Base-by-base conservation (phyloP, 92 coral and sea anemone species). In the Epizoanthus scotinus region DNA sequence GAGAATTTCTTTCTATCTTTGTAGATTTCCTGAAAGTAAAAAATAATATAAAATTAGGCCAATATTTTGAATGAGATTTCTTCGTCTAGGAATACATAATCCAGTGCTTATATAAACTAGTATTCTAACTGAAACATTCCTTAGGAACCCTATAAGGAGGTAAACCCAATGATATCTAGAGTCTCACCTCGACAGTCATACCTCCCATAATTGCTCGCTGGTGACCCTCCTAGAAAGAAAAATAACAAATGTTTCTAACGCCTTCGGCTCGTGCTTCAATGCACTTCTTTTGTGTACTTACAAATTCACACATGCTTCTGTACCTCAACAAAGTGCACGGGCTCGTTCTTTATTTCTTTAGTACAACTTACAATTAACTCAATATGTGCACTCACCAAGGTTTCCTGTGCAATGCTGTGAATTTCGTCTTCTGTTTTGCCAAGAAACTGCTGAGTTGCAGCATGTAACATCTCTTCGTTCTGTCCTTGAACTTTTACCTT, bases 201-300 rank as follows among this genome's bases (percentile, higher is more conserved):
- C 84, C 50, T 69, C 84, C 88, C 67, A 85, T 68, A 28, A 85
- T 85, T 8, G 88, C 88, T 57, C 88, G 72, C 42, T 85, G 88
- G 83, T 85, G 88, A 13, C 88, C 88, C 73, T 85, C 88, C 88
- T 85, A 53, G 52, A 19, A 60, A 0, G 7, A 24, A 8, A 12
- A 22, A 58, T 24, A 29, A 65, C n/a, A 61, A 49, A 70, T 7
- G 0, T n/a, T n/a, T n/a, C n/a, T n/a, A n/a, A n/a, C n/a, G n/a
- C n/a, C n/a, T n/a, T n/a, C n/a, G n/a, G n/a, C n/a, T n/a, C n/a
- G n/a, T n/a, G n/a, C n/a, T n/a, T n/a, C n/a, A n/a, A n/a, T n/a
- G n/a, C n/a, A n/a, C n/a, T n/a, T n/a, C n/a, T n/a, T n/a, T n/a
- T n/a, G n/a, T n/a, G n/a, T n/a, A n/a, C n/a, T n/a, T n/a, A n/a